phyloP scores from a whole-genome alignment of 2,113 vertebrate species.

The Hippolais icterina region DNA sequence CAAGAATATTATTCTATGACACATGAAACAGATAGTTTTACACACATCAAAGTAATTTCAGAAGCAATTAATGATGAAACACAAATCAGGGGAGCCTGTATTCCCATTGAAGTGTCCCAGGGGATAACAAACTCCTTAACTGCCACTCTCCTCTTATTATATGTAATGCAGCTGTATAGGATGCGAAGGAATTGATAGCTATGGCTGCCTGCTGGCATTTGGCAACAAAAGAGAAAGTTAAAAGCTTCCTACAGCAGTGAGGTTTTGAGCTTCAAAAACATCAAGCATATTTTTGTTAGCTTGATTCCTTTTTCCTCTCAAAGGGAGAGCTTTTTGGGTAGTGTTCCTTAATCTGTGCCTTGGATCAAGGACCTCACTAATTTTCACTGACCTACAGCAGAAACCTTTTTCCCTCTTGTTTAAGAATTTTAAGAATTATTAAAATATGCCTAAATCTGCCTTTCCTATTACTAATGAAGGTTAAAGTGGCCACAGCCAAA shows the following conservation, averaged over 20 bases:
- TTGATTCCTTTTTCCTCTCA: not conserved
- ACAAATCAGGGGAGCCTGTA: conserved; percentile 3
- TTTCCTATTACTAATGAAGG: not conserved
- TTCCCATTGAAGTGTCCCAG: conserved; percentile 21
- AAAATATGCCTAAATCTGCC: not conserved
- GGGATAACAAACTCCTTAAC: not conserved
- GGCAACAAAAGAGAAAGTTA: not conserved
- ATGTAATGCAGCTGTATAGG: not conserved
- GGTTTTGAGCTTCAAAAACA: not conserved
- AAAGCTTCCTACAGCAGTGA: not conserved
- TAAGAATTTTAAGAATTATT: not conserved
- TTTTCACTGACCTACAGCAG: not conserved
- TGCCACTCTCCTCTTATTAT: not conserved
- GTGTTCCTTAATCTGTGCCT: not conserved
- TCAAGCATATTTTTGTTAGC: not conserved
- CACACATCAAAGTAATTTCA: conserved; percentile 73
- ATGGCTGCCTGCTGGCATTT: not conserved
- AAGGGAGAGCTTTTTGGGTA: not conserved
- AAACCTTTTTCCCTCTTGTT: not conserved
- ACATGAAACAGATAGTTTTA: conserved; percentile 67
- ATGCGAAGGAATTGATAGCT: not conserved
- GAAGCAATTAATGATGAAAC: conserved; percentile 68
- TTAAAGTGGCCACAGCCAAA: not conserved
- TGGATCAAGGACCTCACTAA: not conserved
- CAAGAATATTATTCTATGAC: conserved; percentile 59